Conservation (phyloP, 2,113 vertebrate species). For the Mixornis gularis region DNA sequence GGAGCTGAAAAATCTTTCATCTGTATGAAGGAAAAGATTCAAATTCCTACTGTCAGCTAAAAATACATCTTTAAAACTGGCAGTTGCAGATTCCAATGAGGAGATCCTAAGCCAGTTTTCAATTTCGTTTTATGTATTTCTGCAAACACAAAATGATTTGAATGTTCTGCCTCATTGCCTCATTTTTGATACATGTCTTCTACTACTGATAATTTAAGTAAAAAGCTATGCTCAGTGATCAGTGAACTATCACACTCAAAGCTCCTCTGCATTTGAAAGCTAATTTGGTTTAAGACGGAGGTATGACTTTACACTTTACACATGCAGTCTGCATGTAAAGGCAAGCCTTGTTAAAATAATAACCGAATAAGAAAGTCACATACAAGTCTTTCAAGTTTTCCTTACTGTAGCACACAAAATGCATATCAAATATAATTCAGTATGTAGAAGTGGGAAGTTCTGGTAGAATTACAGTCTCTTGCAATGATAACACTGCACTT, state of each 20-base stretch:
- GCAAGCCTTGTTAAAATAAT: not conserved
- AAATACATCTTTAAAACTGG: not conserved
- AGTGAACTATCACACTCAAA: not conserved
- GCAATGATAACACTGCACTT: not conserved
- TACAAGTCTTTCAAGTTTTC: not conserved
- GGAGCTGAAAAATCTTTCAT: conserved; percentile 33
- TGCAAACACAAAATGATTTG: not conserved
- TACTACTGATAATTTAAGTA: not conserved
- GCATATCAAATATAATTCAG: not conserved
- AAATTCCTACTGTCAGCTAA: not conserved
- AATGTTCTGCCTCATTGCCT: conserved; percentile 8
- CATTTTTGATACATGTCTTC: conserved; percentile 10
- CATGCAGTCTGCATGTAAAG: not conserved
- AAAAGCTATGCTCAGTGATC: not conserved
- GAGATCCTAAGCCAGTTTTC: not conserved
- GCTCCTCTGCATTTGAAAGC: not conserved
- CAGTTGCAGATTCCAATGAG: not conserved
- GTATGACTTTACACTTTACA: not conserved
- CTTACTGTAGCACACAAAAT: not conserved
- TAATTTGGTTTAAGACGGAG: not conserved
- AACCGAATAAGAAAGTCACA: not conserved
- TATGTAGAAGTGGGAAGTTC: not conserved
- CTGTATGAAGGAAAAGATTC: not conserved
- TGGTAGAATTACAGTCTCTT: not conserved
- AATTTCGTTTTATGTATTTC: not conserved